Conservation (phyloP, 1,140 invertebrate genomes). For the Trichonephila clavipes region DNA sequence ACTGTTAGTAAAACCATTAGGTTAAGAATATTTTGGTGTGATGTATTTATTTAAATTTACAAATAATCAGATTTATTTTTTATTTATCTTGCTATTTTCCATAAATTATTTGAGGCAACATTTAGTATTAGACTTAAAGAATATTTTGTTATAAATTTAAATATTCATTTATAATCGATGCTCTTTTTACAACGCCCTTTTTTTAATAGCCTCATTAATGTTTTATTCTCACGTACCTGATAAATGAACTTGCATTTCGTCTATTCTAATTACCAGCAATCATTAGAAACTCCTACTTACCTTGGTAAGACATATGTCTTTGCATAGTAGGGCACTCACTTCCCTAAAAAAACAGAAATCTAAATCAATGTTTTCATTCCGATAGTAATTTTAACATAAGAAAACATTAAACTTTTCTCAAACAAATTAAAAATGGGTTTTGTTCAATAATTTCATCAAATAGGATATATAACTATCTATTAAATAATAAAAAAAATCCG, state of each 20-base stretch:
- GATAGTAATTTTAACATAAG: background rate
- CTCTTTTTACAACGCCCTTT: too few species aligned
- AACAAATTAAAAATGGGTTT: background rate
- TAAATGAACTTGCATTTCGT: background rate
- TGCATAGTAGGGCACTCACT: conserved; percentile 72
- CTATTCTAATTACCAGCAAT: background rate
- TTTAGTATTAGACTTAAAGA: too few species aligned
- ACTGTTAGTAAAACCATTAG: too few species aligned
- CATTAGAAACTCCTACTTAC: conserved; percentile 35
- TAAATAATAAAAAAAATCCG: background rate
- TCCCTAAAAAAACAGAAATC: conserved; percentile 73
- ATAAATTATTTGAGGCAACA: too few species aligned
- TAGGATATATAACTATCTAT: background rate
- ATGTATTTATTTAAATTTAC: too few species aligned
- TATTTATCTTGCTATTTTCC: too few species aligned
- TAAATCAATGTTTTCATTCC: conserved; percentile 52
- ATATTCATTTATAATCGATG: too few species aligned
- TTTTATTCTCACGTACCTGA: background rate
- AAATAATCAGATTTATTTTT: too few species aligned
- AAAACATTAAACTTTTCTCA: conserved; percentile 5
- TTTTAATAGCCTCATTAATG: too few species aligned
- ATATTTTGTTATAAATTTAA: too few species aligned
- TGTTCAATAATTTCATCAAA: background rate
- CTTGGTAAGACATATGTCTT: conserved; percentile 65
- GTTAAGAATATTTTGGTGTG: too few species aligned